Conservation (phyloP, 1,140 invertebrate species). For the Caenorhabditis remanei region DNA sequence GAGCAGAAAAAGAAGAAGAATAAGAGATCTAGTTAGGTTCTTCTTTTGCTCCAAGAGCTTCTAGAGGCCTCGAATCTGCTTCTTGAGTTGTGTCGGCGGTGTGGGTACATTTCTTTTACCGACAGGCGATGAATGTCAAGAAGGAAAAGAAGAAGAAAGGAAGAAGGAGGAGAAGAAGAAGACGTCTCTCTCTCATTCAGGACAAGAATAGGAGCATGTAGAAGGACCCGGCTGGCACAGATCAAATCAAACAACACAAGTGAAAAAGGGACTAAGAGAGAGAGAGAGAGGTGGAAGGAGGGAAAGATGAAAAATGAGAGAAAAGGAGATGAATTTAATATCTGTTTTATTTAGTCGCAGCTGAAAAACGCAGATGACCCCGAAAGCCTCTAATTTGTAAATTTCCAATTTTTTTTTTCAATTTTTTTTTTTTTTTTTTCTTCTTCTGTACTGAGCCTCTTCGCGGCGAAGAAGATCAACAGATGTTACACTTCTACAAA, state of each 20-base stretch:
- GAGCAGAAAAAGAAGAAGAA: slow-evolving; percentile 34
- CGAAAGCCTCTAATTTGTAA: too few species aligned
- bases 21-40: slow-evolving; percentile 48
- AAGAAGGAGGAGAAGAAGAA: slow-evolving; percentile 48
- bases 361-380: neutral
- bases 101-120: slow-evolving; percentile 49
- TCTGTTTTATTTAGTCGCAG: neutral
- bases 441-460: too few species aligned
- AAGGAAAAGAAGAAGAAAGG: slow-evolving; percentile 48
- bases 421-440: too few species aligned
- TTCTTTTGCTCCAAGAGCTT: slow-evolving; percentile 49
- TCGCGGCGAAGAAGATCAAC: too few species aligned
- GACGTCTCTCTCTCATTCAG: slow-evolving; percentile 33
- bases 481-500: too few species aligned
- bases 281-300: neutral
- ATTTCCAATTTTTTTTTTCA: too few species aligned
- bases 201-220: slow-evolving; percentile 57
- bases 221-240: slow-evolving; percentile 50
- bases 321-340: slow-evolving; percentile 44
- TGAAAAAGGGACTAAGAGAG: slow-evolving; percentile 2
- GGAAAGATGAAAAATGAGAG: neutral
- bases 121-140: slow-evolving; percentile 52
- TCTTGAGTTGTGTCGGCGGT: slow-evolving; percentile 54
- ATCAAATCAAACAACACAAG: slow-evolving; percentile 54
- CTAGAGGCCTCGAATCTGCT: slow-evolving; percentile 44